Base-by-base conservation (phyloP, 2,797 vertebrate species). In the Orientallactaga sibirica region DNA sequence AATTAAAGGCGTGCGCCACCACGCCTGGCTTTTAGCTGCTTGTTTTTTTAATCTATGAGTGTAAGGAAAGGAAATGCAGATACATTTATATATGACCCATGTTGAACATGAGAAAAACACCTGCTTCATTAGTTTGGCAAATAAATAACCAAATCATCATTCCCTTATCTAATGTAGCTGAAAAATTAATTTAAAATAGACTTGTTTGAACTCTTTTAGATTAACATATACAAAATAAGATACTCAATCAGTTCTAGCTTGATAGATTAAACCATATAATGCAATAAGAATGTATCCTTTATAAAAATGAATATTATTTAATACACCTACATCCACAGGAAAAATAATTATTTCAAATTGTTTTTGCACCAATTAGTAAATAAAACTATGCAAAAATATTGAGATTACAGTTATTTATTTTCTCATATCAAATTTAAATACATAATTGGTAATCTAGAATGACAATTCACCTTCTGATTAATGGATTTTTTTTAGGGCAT, bases 291-390 rank as follows among this genome's bases (percentile, higher is more conserved):
- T 0, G 2, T 4, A 73, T 1, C 14, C 22, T 79, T 80, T 92
- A 37, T 61, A 81, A 81, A 83, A 74, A 83, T 3, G 24, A 83
- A 68, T 41, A 12, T 20, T 91, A 64, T 79, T 66, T 37, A 79
- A 81, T 62, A 77, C 2, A 66, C 37, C 37, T 83, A 43, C 58
- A 68, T 81, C 73, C 16, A 62, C 20, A 33, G 77, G 64, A 43
- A 77, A 95, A 95, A 61, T 41, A 48, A 48, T 58, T 58, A 62
- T 11, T 90, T 90, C 71, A 83, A 52, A 81, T 24, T 27, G n/a
- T 52, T 81, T 84, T 68, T 66, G 89, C 55, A 58, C 16, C 37
- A 83, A 55, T 76, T 37, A 80, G 90, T 75, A 84, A 76, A 76
- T n/a, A 71, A 88, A 79, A 52, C 24, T 27, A 41, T 33, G 20